A percentile compares a stretch with the other conserved stretches of the same genome.
Evolutionary conservation across 2,888 invertebrate genomes (phyloP).

Genomic region (Griposia aprilina): DNA sequence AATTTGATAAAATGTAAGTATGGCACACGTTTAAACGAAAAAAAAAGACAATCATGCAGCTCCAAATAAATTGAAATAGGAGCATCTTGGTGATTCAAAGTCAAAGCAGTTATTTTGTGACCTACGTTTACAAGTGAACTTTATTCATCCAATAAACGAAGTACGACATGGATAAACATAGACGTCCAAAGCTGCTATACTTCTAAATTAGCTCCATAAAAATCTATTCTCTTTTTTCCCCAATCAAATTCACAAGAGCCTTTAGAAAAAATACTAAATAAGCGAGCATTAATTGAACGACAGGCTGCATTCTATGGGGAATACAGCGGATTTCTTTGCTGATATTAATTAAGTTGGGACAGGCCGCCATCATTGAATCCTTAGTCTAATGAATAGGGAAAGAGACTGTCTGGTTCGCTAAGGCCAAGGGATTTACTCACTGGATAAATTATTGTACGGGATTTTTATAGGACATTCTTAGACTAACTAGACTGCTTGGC

Average conservation of each 20-base stretch:
- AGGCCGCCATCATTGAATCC: slow-evolving; percentile 42
- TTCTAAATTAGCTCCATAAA: slow-evolving; percentile 3
- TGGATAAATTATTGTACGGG: slow-evolving; percentile 19
- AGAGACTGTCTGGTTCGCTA: slow-evolving; percentile 32
- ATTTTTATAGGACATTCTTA: slow-evolving; percentile 20
- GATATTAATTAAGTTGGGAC: slow-evolving; percentile 54
- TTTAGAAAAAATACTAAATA: slow-evolving; percentile 36
- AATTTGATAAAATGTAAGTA: neutral
- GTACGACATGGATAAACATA: neutral
- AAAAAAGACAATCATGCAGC: neutral
- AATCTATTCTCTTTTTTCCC: slow-evolving; percentile 1
- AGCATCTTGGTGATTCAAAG: neutral
- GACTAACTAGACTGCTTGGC: neutral
- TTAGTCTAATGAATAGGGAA: slow-evolving; percentile 59
- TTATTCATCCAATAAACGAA: neutral
- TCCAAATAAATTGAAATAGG: neutral
- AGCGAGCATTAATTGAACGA: slow-evolving; percentile 49
- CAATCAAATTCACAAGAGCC: slow-evolving; percentile 14
- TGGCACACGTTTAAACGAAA: neutral
- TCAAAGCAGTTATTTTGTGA: neutral
- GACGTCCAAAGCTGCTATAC: neutral
- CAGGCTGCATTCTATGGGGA: slow-evolving; percentile 40
- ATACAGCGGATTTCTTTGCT: slow-evolving; percentile 53
- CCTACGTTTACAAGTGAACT: neutral
- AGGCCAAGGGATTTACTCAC: slow-evolving; percentile 37